phyloP scores from a whole-genome alignment of 2,797 vertebrate genomes.

The Babyrousa celebensis region DNA sequence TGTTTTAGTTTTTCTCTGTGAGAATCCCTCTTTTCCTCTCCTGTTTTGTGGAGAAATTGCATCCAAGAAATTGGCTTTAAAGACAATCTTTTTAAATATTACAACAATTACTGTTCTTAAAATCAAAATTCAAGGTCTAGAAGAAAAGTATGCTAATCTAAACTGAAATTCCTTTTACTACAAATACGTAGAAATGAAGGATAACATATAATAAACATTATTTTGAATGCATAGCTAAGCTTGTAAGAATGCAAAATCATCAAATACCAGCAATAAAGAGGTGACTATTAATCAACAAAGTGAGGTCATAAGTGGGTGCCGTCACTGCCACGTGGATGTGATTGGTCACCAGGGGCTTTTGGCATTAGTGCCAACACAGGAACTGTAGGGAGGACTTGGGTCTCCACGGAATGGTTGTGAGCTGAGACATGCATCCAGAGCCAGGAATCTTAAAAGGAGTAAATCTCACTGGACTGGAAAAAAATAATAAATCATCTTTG shows the following conservation, averaged over 20 bases:
- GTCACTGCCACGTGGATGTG: rapidly evolving
- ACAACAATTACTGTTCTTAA: background rate
- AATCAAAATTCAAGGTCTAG: background rate
- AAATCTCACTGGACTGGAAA: background rate
- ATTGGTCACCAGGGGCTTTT: background rate
- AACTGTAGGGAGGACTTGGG: background rate
- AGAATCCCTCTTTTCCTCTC: background rate
- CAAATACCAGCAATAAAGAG: background rate
- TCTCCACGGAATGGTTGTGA: background rate
- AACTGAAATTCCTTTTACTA: background rate
- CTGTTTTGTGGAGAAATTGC: background rate
- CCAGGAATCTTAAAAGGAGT: background rate
- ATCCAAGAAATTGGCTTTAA: background rate
- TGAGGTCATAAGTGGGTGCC: background rate
- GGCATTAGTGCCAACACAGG: too few species aligned
- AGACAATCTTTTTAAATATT: background rate
- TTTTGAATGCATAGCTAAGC: background rate
- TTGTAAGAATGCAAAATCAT: background rate
- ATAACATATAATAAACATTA: background rate
- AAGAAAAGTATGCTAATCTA: background rate
- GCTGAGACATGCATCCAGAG: background rate
- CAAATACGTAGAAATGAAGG: background rate
- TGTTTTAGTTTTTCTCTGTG: background rate
- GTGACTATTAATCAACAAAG: background rate
- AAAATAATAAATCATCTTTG: background rate